Evolutionary conservation across 2,113 vertebrate species (phyloP).

Genomic region (Ageneiosus marmoratus): DNA sequence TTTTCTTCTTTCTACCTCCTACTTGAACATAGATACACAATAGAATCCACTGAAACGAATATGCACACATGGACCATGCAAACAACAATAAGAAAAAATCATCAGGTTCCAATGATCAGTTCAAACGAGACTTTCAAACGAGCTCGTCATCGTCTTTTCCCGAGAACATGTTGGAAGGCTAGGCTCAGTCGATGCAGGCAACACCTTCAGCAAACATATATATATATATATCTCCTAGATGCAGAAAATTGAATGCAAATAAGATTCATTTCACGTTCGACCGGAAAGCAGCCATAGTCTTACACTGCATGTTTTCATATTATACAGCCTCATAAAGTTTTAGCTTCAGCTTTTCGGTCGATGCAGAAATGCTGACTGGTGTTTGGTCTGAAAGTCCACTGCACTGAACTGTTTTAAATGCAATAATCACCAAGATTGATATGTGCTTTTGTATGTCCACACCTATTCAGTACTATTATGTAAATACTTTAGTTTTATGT

Average conservation of each 20-base stretch:
- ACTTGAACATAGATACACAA: slow-evolving; percentile 59
- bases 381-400: slow-evolving; percentile 3
- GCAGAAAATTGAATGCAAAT: slow-evolving; percentile 46
- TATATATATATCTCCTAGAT: no score
- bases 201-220: slow-evolving; percentile 59
- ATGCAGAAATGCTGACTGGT: slow-evolving; percentile 11
- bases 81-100: slow-evolving; percentile 71
- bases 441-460: slow-evolving; percentile 67
- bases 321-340: neutral
- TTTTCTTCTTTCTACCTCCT: slow-evolving; percentile 50
- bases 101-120: slow-evolving; percentile 60
- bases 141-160: slow-evolving; percentile 54
- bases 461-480: slow-evolving; percentile 59
- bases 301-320: neutral
- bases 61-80: slow-evolving; percentile 76
- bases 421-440: slow-evolving; percentile 57
- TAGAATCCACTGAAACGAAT: slow-evolving; percentile 74
- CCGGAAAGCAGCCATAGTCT: slow-evolving; percentile 4
- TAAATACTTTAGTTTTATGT: slow-evolving; percentile 42
- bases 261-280: slow-evolving; percentile 4
- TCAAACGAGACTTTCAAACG: slow-evolving; percentile 54
- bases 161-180: slow-evolving; percentile 68
- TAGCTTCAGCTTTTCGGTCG: neutral
- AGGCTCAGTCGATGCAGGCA: slow-evolving; percentile 80
- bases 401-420: slow-evolving; percentile 15